phyloP scores from a whole-genome alignment of 2,888 invertebrate genomes.

The Panzeria rudis region DNA sequence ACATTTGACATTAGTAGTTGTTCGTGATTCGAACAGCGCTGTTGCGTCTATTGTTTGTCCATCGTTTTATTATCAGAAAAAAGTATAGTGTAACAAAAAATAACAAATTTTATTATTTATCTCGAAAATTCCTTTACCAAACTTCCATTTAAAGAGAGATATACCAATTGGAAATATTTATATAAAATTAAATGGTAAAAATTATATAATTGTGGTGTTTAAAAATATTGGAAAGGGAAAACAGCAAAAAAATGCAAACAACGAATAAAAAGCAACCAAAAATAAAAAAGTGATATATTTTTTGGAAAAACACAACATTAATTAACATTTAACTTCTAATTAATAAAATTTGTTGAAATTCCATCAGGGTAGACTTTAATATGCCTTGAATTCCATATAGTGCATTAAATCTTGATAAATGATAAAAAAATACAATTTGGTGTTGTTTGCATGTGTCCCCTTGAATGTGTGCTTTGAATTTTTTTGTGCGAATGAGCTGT shows the following conservation, averaged over 20 bases:
- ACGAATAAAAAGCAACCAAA: slow-evolving; percentile 4
- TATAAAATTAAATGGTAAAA: not conserved
- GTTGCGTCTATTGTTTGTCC: slow-evolving; percentile 55
- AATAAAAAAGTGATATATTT: slow-evolving; percentile 12
- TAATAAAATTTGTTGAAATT: slow-evolving; percentile 36
- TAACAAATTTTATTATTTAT: slow-evolving; percentile 17
- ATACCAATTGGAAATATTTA: not conserved
- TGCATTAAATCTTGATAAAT: slow-evolving; percentile 36
- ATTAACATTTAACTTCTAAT: slow-evolving; percentile 22
- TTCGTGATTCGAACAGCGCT: slow-evolving; percentile 61
- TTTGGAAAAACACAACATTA: slow-evolving; percentile 9
- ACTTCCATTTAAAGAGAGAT: slow-evolving; percentile 10
- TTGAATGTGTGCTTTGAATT: slow-evolving; percentile 14
- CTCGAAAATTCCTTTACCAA: not conserved
- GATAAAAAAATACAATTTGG: slow-evolving; percentile 23
- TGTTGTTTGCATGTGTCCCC: not conserved
- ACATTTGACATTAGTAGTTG: slow-evolving; percentile 62
- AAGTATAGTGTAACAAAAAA: slow-evolving; percentile 31
- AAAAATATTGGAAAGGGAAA: slow-evolving; percentile 27
- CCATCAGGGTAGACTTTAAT: not conserved
- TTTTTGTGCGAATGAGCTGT: slow-evolving; percentile 8
- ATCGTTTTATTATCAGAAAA: slow-evolving; percentile 9
- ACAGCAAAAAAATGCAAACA: not conserved
- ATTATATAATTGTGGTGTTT: slow-evolving; percentile 30
- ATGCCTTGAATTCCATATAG: not conserved